Base-by-base conservation (phyloP, 2,888 invertebrate genomes). In the Platerodrilus igneus region DNA sequence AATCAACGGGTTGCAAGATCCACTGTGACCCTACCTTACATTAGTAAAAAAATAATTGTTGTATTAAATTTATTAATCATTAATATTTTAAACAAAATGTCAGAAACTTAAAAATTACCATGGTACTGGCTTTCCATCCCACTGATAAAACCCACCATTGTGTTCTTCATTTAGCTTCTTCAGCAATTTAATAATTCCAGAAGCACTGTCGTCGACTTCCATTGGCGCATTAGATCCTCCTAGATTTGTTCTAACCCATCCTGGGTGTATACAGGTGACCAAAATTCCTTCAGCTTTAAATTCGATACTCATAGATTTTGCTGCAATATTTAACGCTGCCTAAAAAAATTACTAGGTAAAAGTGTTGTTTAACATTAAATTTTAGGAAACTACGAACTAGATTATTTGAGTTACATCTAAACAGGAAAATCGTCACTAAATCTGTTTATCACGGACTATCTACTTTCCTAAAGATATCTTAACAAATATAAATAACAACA, bases 211-310 rank as follows among this genome's bases (percentile, higher is more conserved):
- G 14, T 81, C 76, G 1, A 87, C 70, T 33, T 82, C 80, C 18
- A 91, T 67, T 0, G 83, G 82, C 1, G 92, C 93, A 50, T 78
- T 81, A 21, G 74, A 67, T 3, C 93, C 92, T 3, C 93, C 93
- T 87, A 93, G 84, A 50, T 83, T 84, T 0, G 93, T 94, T 62
- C 81, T 79, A 4, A 93, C 90, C 93, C 92, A 93, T 2, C 93
- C 93, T 0, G 93, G 93, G 69, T 93, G 92, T 42, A 94, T 62
- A 37, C 73, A 75, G 1, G 82, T 73, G 1, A 82, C 86, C 10
- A 91, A 59, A 49, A 94, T 89, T 26, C 80, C 77, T 52, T 83
- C 78, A 21, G 76, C 74, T 60, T 79, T 80, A 46, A 93, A 71
- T 65, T 94, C 93, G 4, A 85, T 62, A 56, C 87, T 84, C 76